These are phyloP conservation scores for Hypercompe scribonia DNA, from an alignment of 2,888 invertebrate genomes.

Conservation along the genomic window DNA sequence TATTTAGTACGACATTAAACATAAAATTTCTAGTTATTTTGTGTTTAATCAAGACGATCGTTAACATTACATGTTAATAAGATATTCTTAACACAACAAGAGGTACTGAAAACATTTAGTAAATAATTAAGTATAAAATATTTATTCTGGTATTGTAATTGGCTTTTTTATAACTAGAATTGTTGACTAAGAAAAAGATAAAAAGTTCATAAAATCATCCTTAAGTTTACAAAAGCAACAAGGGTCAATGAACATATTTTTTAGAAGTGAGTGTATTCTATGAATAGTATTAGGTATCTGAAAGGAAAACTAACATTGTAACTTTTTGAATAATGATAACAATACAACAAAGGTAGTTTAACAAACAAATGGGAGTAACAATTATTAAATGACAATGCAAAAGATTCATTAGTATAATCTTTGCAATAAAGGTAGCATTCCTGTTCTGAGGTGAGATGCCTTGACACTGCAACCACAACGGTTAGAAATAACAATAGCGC, in stretches of 20 bases:
- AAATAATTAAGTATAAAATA: too few species aligned
- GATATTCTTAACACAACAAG: neutral
- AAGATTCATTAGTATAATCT: conserved; percentile 50
- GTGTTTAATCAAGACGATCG: neutral
- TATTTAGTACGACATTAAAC: neutral
- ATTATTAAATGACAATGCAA: conserved; percentile 28
- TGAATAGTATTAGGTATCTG: neutral
- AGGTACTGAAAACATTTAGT: neutral
- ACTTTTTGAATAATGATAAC: neutral
- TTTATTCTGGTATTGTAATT: too few species aligned
- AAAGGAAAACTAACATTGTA: neutral
- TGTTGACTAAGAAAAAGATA: neutral
- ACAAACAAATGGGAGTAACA: conserved; percentile 24
- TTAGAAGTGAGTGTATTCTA: neutral
- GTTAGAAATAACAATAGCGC: conserved; percentile 67
- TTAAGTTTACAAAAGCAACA: neutral
- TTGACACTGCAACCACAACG: conserved; percentile 77
- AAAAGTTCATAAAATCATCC: neutral
- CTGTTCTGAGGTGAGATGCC: conserved; percentile 62
- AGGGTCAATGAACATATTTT: neutral
- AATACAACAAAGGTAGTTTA: conserved; percentile 5
- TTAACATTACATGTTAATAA: neutral
- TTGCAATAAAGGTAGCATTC: conserved; percentile 52
- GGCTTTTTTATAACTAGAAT: neutral
- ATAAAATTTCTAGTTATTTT: neutral